Evolutionary conservation across 2,113 vertebrate species (phyloP).

Genomic region (Bambusicola thoracicus): DNA sequence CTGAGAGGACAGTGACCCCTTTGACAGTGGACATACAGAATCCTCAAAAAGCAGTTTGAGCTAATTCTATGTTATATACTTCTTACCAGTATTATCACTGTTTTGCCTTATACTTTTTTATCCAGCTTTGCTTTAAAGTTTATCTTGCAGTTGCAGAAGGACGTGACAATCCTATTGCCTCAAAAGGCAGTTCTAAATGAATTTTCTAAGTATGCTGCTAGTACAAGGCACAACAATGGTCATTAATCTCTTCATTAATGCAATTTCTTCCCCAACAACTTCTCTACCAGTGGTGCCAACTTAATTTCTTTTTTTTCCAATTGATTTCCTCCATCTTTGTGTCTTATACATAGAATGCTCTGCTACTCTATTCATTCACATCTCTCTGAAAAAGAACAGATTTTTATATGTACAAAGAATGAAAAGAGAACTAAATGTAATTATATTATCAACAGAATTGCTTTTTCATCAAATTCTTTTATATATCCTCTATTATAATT

Average conservation of each 20-base stretch:
- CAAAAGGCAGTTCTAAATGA: not conserved
- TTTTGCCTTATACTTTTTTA: not conserved
- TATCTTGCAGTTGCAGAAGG: not conserved
- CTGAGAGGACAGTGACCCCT: not conserved
- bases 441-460: not conserved
- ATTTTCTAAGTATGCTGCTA: not conserved
- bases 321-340: not conserved
- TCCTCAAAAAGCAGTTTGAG: not conserved
- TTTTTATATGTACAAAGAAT: not conserved
- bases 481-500: not conserved
- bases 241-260: not conserved
- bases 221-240: not conserved
- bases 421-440: not conserved
- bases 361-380: not conserved
- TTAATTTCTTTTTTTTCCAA: not conserved
- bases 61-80: not conserved
- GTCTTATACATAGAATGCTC: not conserved
- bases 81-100: not conserved
- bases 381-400: not conserved
- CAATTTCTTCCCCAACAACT: not conserved
- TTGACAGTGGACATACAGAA: rapidly evolving
- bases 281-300: not conserved
- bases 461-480: not conserved
- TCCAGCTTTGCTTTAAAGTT: not conserved
- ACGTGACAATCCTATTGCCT: not conserved